These are phyloP conservation scores for Artibeus jamaicensis DNA, from an alignment of 2,797 vertebrate species.

Conservation along the genomic window DNA sequence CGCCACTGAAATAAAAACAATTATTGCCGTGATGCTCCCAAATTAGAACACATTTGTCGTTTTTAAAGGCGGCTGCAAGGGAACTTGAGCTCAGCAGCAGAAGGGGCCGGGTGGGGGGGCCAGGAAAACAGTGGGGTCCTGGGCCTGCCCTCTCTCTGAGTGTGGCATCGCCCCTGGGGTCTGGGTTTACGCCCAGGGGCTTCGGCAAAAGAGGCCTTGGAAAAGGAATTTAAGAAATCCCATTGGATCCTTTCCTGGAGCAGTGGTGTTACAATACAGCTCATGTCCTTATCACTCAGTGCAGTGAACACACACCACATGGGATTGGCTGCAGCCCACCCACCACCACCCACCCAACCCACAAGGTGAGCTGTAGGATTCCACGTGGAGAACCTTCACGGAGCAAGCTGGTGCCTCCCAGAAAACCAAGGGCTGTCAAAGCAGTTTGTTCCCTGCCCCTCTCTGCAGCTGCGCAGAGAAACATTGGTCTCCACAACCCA, in stretches of 20 bases:
- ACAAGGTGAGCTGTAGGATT: background rate
- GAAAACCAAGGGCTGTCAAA: background rate
- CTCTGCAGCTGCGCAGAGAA: accelerated
- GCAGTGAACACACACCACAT: accelerated
- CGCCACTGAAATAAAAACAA: constrained; percentile 84
- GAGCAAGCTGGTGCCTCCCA: background rate
- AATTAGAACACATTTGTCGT: constrained; percentile 82
- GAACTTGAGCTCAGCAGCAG: constrained; percentile 65
- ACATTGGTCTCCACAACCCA: background rate
- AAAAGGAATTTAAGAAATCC: constrained; percentile 65
- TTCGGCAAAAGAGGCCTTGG: background rate
- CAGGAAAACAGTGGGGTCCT: constrained; percentile 73
- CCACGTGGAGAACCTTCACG: background rate
- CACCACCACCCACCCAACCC: background rate
- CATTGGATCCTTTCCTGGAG: constrained; percentile 45
- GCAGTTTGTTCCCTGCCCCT: background rate
- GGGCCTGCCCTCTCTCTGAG: constrained; percentile 69
- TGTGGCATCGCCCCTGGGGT: constrained; percentile 66
- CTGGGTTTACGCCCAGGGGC: constrained; percentile 31
- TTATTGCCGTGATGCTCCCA: constrained; percentile 79
- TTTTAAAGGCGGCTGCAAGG: constrained; percentile 75
- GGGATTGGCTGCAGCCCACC: background rate
- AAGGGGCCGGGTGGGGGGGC: constrained; percentile 51
- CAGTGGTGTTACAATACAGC: accelerated
- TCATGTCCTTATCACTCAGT: background rate